Base-by-base conservation (phyloP, 2,797 vertebrate species). In the Pampus argenteus region DNA sequence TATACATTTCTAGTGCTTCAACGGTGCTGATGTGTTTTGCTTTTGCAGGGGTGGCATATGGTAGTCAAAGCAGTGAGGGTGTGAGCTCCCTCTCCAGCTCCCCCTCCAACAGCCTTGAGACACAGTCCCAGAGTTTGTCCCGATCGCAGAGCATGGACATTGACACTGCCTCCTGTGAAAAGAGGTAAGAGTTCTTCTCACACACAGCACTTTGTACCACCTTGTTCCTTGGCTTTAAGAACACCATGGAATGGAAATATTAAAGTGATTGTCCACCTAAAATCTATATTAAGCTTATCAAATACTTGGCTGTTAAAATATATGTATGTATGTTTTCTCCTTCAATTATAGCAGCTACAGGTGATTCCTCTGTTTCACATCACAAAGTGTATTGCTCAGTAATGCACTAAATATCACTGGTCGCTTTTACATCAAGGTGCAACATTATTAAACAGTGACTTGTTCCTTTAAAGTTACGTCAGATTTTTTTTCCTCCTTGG, bases 61-160 rank as follows among this genome's bases (percentile, higher is more conserved):
- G 97, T 71, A 99, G 98, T 94, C 98, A 99, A 95, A 99, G 98
- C 95, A 99, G 98, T 1, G 98, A 99, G 93, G 98, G 98, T 47
- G 98, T 99, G 89, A 99, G 98, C 89, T 99, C 98, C 61, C 97
- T 99, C 83, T 99, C 98, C 94, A 99, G 98, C 91, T 99, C 98
- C 15, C 98, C 98, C 50, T 99, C 98, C 63, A 99, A 99, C 93
- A 99, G 98, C 95, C 96, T 99, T 78, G 98, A 99, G 95, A 98
- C 97, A 9, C 98, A 99, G 60, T 99, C 98, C 81, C 98, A 99
- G 91, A 98, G 96, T 86, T 95, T 99, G 76, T 99, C 98, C 47
- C 96, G 98, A 49, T 99, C 98, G 29, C 98, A 99, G 93, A 99
- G 98, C 94, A 99, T 99, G 98, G 98, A 99, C 85, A 99, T 99